A percentile compares a stretch with the other conserved stretches of the same genome.
Conservation (phyloP, 2,113 vertebrate species). For the Poecilia latipinna region DNA sequence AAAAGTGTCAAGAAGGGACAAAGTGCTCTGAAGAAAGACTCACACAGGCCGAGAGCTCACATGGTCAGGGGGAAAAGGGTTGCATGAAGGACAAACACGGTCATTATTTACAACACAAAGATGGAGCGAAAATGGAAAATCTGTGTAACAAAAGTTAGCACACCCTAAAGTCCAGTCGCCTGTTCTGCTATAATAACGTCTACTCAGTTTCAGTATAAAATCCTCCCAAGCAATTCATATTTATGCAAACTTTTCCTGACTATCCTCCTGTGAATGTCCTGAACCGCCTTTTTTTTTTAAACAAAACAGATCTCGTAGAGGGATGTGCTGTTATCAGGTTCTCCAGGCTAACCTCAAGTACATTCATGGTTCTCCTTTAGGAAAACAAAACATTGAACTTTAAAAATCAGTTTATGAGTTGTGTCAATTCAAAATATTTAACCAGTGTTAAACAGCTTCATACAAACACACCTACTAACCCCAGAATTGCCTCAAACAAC, state of each 20-base stretch:
- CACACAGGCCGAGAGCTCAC: not conserved
- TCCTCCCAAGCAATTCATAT: not conserved
- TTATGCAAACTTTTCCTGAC: not conserved
- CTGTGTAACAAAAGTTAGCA: too few species aligned
- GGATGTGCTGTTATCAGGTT: not conserved
- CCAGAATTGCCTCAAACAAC: not conserved
- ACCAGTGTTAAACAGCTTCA: not conserved
- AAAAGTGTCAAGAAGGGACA: constrained; percentile 5
- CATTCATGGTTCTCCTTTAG: not conserved
- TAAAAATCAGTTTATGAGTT: not conserved
- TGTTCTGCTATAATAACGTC: not conserved
- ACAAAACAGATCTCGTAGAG: not conserved
- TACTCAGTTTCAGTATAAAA: not conserved
- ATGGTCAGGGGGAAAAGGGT: not conserved
- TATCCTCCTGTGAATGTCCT: not conserved
- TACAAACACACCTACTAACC: not conserved
- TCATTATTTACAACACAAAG: not conserved
- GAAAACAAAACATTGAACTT: not conserved
- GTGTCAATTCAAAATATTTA: not conserved
- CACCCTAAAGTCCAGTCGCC: too few species aligned
- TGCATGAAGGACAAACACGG: not conserved
- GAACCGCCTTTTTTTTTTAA: not conserved
- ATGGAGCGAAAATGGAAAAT: not conserved
- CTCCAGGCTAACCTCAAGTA: not conserved
- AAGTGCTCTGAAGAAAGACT: not conserved